These are phyloP conservation scores for Peromyscus nudipes DNA, from an alignment of 2,797 vertebrate species.

Conservation along the genomic window DNA sequence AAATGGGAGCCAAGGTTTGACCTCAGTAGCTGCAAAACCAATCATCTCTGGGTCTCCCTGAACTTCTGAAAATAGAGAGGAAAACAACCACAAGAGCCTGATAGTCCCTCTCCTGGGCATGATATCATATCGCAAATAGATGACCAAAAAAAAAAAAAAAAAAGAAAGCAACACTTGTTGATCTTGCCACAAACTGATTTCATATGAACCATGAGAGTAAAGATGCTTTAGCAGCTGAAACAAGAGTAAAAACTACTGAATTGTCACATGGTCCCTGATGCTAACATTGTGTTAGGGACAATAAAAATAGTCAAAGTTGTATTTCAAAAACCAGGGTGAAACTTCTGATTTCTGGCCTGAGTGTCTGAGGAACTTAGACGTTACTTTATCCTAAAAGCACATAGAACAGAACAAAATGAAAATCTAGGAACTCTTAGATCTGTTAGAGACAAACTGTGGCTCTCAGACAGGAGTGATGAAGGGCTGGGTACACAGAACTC, in stretches of 20 bases:
- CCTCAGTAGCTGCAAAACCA: conserved; percentile 66
- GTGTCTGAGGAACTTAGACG: not conserved
- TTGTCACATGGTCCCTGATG: not conserved
- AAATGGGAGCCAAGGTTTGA: conserved; percentile 37
- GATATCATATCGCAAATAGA: conserved; percentile 47
- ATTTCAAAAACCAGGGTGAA: not conserved
- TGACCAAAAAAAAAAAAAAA: conserved; percentile 34
- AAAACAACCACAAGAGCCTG: conserved; percentile 45
- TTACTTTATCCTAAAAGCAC: not conserved
- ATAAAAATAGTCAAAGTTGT: not conserved
- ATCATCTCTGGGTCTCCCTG: conserved; percentile 52
- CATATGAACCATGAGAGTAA: conserved; percentile 17
- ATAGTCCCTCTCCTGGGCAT: not conserved
- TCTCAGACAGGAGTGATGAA: not conserved
- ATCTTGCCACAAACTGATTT: conserved; percentile 64
- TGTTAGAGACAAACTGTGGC: not conserved
- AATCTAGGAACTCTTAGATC: not conserved
- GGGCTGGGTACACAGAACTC: not conserved
- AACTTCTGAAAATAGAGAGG: conserved; percentile 68
- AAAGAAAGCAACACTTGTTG: conserved; percentile 16
- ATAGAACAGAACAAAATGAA: not conserved
- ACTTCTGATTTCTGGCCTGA: not conserved
- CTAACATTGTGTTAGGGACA: not conserved
- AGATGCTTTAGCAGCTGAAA: not conserved
- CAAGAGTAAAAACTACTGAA: not conserved